Conservation (phyloP, 2,888 invertebrate species). For the Ryuthela nishihirai region DNA sequence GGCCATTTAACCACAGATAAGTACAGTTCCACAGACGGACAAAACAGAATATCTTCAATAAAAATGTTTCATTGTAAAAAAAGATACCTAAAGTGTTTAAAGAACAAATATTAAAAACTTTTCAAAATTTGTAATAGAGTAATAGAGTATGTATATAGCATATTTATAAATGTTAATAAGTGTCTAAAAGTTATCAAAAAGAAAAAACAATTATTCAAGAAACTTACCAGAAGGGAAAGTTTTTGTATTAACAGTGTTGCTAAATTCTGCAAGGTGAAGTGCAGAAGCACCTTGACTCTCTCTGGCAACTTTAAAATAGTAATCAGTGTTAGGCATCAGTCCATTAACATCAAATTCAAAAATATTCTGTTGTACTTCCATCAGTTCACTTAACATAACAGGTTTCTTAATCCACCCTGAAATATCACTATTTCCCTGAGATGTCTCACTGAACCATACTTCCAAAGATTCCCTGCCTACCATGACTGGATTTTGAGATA, state of each 20-base stretch:
- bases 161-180: too few relatives aligned
- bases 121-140: too few relatives aligned
- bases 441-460: conserved; percentile 23
- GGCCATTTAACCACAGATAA: too few relatives aligned
- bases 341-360: conserved; percentile 60
- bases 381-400: conserved; percentile 19
- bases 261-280: conserved; percentile 19
- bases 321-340: conserved; percentile 71
- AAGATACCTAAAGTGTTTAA: too few relatives aligned
- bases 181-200: too few relatives aligned
- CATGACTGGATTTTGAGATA: conserved; percentile 9
- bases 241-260: conserved; percentile 41
- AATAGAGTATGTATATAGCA: too few relatives aligned
- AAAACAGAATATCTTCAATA: too few relatives aligned
- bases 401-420: conserved; percentile 26
- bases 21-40: too few relatives aligned
- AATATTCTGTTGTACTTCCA: conserved; percentile 20
- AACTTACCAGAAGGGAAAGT: conserved; percentile 39
- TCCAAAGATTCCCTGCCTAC: conserved; percentile 11
- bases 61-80: too few relatives aligned
- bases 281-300: conserved; percentile 9
- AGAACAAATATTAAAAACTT: too few relatives aligned
- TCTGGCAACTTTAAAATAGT: conserved; percentile 67
- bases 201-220: too few relatives aligned
- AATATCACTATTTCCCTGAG: conserved; percentile 20